Evolutionary conservation across 2,113 vertebrate species (phyloP).

Genomic region (Hippocampus barbouri): DNA sequence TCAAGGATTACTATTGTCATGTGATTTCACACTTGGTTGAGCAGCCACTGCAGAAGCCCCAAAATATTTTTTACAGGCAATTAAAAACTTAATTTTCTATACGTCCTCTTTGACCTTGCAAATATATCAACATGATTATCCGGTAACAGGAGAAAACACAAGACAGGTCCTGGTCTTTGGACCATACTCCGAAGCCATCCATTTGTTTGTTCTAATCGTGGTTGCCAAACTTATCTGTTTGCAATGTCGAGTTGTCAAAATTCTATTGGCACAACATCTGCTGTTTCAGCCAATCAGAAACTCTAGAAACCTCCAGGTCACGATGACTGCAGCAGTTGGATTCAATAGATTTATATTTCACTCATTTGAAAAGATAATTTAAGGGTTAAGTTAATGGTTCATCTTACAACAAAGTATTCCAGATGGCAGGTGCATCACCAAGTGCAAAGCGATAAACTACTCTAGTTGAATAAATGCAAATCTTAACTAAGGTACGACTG

Average conservation of each 20-base stretch:
- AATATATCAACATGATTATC: background rate
- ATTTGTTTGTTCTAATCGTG: slow-evolving; percentile 36
- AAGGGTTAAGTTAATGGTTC: background rate
- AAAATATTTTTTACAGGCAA: background rate
- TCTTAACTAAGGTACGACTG: background rate
- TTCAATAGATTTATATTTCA: slow-evolving; percentile 2
- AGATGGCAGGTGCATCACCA: background rate
- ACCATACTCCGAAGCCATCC: slow-evolving; percentile 16
- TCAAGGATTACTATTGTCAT: background rate
- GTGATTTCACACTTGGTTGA: background rate
- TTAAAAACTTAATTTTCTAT: background rate
- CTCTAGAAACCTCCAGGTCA: slow-evolving; percentile 13
- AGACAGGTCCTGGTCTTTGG: slow-evolving; percentile 5
- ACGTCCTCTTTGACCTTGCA: background rate
- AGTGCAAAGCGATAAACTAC: background rate
- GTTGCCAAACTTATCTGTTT: slow-evolving; percentile 46
- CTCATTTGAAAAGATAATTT: background rate
- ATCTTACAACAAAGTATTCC: background rate
- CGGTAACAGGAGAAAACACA: background rate
- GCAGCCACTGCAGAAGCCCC: background rate
- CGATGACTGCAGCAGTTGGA: slow-evolving; percentile 13
- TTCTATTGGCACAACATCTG: slow-evolving; percentile 39
- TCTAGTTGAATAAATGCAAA: background rate
- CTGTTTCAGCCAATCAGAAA: slow-evolving; percentile 33
- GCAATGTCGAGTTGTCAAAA: slow-evolving; percentile 37